Base-by-base conservation (phyloP, 2,797 vertebrate species). In the Rousettus madagascariensis region DNA sequence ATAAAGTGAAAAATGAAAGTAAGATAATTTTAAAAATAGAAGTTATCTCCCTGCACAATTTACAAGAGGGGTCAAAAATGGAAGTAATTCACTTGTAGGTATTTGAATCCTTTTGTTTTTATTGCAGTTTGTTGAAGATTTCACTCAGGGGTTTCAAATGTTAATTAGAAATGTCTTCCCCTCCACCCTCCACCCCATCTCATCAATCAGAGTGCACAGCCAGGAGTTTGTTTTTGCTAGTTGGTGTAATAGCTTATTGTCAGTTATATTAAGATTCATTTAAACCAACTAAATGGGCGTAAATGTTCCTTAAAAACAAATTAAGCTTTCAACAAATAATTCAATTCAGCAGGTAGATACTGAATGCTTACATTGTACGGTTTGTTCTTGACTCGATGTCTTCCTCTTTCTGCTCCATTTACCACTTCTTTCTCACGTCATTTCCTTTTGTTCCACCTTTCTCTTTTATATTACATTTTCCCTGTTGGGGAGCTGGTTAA, bases 251-350 rank as follows among this genome's bases (percentile, higher is more conserved):
- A 91, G 82, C 49, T 94, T 84, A 51, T 80, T 96, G 69, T 89
- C 63, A 63, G 61, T 86, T 95, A 49, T 46, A 55, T 65, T 86
- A 92, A 82, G 88, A 90, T 26, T 89, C 74, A 84, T 77, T 95
- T 84, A 83, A 96, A n/a, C 43, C 66, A 94, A 71, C 36, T 94
- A 79, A 91, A 66, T 59, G 71, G 83, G 15, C 75, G 36, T 86
- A 86, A 91, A 61, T 95, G 33, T 84, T 95, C 86, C 78, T 95
- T 91, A 80, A 86, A 88, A 78, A 49, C 74, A 89, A 91, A 83
- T 80, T n/a, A 79, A 84, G 30, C 49, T 94, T 94, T 91, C 69
- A 75, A 38, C 26, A 96, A 92, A 77, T 83, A 74, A 83, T 86
- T 63, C 24, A 22, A 6, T 46, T 72, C 24, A 19, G n/a, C 46